Conservation (phyloP, 2,888 invertebrate species). For the Scaptodrosophila latifasciaeformis region DNA sequence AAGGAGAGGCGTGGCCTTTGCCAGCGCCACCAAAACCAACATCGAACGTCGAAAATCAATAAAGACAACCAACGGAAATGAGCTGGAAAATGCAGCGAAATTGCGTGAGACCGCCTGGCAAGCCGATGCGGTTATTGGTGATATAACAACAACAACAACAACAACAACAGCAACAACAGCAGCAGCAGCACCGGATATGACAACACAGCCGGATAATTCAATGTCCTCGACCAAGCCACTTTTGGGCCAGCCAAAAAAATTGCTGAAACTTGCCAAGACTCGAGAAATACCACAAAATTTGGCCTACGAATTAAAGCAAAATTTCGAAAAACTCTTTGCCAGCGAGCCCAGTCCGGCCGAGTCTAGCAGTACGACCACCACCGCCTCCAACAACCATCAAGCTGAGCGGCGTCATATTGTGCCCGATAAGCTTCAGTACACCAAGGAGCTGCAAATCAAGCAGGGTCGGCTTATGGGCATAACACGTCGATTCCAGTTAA, state of each 20-base stretch:
- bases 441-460: conserved; percentile 79
- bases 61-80: conserved; percentile 46
- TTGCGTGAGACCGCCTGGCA: conserved; percentile 41
- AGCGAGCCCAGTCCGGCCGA: conserved; percentile 18
- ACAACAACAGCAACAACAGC: conserved; percentile 12
- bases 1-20: conserved; percentile 36
- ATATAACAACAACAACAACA: conserved; percentile 40
- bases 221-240: too few species aligned
- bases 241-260: too few species aligned
- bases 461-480: conserved; percentile 83
- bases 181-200: conserved; percentile 19
- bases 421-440: conserved; percentile 75
- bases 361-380: not conserved
- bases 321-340: conserved; percentile 46
- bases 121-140: conserved; percentile 43
- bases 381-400: conserved; percentile 29
- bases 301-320: conserved; percentile 36
- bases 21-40: conserved; percentile 16
- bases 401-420: conserved; percentile 67
- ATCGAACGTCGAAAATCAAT: conserved; percentile 42
- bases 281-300: conserved; percentile 30
- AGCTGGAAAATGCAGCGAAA: conserved; percentile 53
- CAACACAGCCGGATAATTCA: conserved; percentile 26
- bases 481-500: conserved; percentile 79
- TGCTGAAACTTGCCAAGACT: too few species aligned